These are phyloP conservation scores for Acanthopleura granulata DNA, from an alignment of 2,888 invertebrate species.

Conservation along the genomic window DNA sequence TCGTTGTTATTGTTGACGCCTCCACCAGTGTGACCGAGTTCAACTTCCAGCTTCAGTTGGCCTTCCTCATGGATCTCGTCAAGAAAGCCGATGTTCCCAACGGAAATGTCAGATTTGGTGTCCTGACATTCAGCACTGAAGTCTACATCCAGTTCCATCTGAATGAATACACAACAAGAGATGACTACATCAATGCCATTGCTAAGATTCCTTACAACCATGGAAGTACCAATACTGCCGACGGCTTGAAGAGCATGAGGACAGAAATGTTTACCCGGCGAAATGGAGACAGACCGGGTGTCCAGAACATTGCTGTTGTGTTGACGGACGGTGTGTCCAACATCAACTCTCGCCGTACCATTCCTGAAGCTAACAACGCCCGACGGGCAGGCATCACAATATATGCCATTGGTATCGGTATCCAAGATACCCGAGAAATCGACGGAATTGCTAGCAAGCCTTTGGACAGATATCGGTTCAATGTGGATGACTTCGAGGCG, in stretches of 20 bases:
- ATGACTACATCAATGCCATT: constrained; percentile 40
- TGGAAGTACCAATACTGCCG: constrained; percentile 50
- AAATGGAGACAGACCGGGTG: constrained; percentile 45
- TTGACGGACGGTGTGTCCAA: constrained; percentile 55
- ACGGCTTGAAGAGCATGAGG: constrained; percentile 42
- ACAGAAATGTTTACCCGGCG: constrained; percentile 39
- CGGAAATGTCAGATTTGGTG: constrained; percentile 36
- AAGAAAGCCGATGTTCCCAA: constrained; percentile 36
- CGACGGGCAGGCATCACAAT: constrained; percentile 39
- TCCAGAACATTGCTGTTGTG: constrained; percentile 43
- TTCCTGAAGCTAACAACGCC: constrained; percentile 32
- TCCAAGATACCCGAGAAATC: constrained; percentile 49
- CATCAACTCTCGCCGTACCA: constrained; percentile 37
- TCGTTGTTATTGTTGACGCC: constrained; percentile 53
- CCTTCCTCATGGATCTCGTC: constrained; percentile 46
- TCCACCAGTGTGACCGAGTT: constrained; percentile 51
- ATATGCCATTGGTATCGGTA: constrained; percentile 52
- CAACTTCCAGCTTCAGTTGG: constrained; percentile 48
- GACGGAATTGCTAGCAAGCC: constrained; percentile 53
- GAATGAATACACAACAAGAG: constrained; percentile 38
- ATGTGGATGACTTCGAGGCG: constrained; percentile 39
- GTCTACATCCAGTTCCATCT: constrained; percentile 48
- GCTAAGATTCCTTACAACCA: constrained; percentile 38
- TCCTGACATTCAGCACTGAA: constrained; percentile 43
- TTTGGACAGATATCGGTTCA: constrained; percentile 38